Percentiles rank a stretch among this genome's conserved stretches.
Conservation (phyloP, 2,888 invertebrate species). For the Bombylius discolor region DNA sequence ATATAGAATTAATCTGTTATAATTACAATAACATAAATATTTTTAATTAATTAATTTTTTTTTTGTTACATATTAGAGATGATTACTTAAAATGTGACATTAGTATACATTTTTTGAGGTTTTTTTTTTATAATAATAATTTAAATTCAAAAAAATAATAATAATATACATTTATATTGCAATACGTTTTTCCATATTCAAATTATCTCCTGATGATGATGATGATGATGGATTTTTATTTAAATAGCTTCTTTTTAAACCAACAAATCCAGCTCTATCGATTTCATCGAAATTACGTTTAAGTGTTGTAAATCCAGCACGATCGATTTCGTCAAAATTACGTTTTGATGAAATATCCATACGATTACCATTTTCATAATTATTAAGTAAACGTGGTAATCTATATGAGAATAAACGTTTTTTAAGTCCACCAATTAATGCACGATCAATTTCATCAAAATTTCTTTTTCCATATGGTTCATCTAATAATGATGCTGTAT, state of each 20-base stretch:
- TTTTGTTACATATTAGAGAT: too few species aligned
- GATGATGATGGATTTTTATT: background rate
- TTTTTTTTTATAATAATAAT: too few species aligned
- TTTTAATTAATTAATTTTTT: too few species aligned
- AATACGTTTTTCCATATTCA: background rate
- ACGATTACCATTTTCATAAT: background rate
- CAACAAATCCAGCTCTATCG: background rate
- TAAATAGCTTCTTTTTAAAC: background rate
- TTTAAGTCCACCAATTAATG: conserved; percentile 4
- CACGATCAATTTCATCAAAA: conserved; percentile 14
- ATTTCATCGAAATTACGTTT: background rate
- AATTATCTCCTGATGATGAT: background rate
- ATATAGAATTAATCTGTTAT: too few species aligned
- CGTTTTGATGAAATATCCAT: background rate
- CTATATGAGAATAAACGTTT: background rate
- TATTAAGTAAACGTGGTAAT: background rate
- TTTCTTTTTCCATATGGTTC: conserved; percentile 4
- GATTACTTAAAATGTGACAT: too few species aligned
- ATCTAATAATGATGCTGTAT: background rate
- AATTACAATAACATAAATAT: too few species aligned
- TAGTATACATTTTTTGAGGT: too few species aligned
- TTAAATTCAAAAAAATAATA: too few species aligned
- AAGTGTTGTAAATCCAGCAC: background rate
- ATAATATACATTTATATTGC: too few species aligned
- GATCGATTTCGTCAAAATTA: background rate